Evolutionary conservation across 2,113 vertebrate genomes (phyloP).

Genomic region (Gavia stellata): DNA sequence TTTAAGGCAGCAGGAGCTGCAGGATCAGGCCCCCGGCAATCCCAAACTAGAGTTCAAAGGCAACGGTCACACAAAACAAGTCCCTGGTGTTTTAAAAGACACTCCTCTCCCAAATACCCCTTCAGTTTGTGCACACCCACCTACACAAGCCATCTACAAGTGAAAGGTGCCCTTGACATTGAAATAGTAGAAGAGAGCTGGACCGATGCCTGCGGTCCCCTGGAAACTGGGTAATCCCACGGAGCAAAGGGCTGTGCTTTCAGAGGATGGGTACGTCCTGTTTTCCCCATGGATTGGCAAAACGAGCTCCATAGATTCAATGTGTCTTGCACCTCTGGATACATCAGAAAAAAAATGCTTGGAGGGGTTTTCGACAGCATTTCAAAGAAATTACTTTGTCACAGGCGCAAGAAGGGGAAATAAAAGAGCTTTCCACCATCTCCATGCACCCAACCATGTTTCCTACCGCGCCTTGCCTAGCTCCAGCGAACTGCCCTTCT

Average conservation of each 20-base stretch:
- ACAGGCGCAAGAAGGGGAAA: background rate
- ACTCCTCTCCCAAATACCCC: background rate
- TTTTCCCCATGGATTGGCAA: background rate
- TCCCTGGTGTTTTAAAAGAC: background rate
- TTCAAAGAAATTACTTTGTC: background rate
- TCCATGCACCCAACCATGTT: rapidly evolving
- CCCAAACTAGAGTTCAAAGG: background rate
- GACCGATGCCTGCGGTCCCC: rapidly evolving
- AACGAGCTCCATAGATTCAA: background rate
- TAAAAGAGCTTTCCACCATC: background rate
- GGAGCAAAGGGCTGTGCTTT: background rate
- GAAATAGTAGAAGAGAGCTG: background rate
- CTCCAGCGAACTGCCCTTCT: background rate
- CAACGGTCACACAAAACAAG: background rate
- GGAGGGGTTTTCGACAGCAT: background rate
- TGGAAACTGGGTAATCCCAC: rapidly evolving
- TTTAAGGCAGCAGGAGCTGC: background rate
- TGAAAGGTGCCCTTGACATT: background rate
- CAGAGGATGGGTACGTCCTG: background rate
- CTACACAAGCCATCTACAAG: rapidly evolving
- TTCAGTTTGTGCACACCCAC: background rate
- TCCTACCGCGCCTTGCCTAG: background rate
- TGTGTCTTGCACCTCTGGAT: background rate
- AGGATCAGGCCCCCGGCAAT: background rate
- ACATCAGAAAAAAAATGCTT: background rate